Evolutionary conservation across 2,888 invertebrate species (phyloP).

Genomic region (Protonemura montana): DNA sequence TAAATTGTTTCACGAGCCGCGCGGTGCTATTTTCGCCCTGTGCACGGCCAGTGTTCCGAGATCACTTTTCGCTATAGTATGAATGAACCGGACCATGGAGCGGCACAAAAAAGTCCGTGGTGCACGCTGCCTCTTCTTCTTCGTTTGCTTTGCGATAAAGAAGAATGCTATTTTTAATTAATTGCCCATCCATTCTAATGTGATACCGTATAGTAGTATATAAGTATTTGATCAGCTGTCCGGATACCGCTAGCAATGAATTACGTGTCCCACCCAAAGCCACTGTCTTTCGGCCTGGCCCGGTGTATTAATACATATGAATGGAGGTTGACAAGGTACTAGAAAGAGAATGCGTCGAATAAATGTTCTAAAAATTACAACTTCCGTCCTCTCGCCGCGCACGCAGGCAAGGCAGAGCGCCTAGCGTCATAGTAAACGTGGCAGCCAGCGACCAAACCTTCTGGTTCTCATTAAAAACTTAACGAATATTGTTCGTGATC

Average conservation of each 20-base stretch:
- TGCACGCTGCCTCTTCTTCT: not conserved
- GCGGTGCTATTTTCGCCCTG: not conserved
- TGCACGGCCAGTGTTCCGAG: not conserved
- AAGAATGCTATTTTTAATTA: constrained; percentile 20
- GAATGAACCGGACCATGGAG: not conserved
- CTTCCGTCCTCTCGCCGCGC: constrained; percentile 41
- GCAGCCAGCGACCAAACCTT: constrained; percentile 7
- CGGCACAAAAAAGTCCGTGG: not conserved
- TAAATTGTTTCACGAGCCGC: not conserved
- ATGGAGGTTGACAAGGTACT: constrained; percentile 44
- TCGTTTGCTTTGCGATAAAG: not conserved
- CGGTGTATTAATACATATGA: constrained; percentile 49
- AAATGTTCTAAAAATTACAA: constrained; percentile 45
- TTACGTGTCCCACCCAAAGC: not conserved
- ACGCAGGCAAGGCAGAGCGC: not conserved
- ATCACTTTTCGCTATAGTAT: not conserved
- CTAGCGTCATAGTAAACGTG: constrained; percentile 24
- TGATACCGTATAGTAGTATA: constrained; percentile 12
- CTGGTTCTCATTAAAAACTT: constrained; percentile 39
- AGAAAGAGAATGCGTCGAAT: constrained; percentile 42
- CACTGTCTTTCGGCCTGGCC: not conserved
- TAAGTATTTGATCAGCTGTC: constrained; percentile 39
- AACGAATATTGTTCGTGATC: constrained; percentile 39
- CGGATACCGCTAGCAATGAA: constrained; percentile 23
- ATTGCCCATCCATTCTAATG: not conserved